Percentiles rank a stretch among this genome's conserved stretches.
Conservation (phyloP, 2,113 vertebrate genomes). For the Bos taurus region DNA sequence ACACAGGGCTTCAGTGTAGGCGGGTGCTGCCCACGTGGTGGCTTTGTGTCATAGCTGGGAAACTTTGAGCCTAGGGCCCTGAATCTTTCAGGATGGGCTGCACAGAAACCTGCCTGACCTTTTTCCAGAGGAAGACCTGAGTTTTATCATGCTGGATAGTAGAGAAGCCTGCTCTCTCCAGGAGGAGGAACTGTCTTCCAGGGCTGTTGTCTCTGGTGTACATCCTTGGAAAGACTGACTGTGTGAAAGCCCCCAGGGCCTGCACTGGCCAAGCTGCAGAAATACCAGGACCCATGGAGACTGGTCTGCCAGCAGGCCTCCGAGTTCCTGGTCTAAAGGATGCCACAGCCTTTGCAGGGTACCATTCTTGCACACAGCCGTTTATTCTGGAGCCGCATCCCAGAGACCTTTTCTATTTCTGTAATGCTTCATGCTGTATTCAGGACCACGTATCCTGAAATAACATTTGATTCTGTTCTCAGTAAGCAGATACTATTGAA, state of each 20-base stretch:
- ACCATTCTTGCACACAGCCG: background rate
- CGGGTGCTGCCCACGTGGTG: background rate
- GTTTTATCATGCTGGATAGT: background rate
- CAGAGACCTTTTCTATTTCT: background rate
- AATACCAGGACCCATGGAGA: background rate
- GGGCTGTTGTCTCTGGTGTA: background rate
- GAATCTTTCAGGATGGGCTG: background rate
- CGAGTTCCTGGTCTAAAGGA: background rate
- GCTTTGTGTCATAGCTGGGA: background rate
- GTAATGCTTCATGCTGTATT: background rate
- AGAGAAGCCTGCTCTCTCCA: background rate
- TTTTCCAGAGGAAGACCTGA: background rate
- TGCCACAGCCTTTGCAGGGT: background rate
- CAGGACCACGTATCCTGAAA: background rate
- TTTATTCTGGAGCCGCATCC: background rate
- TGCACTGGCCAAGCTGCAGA: background rate
- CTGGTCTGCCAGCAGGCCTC: background rate
- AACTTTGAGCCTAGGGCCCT: background rate
- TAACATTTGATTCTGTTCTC: background rate
- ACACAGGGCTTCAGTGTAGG: background rate
- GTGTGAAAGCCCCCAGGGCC: background rate
- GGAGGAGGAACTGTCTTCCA: background rate
- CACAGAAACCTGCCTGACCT: background rate
- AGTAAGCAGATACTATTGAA: background rate
- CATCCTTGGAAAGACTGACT: background rate